Evolutionary conservation across 1,140 invertebrate genomes (phyloP), one percentile per base, ranked within the genome.

Genomic region (Macrobrachium rosenbergii): DNA sequence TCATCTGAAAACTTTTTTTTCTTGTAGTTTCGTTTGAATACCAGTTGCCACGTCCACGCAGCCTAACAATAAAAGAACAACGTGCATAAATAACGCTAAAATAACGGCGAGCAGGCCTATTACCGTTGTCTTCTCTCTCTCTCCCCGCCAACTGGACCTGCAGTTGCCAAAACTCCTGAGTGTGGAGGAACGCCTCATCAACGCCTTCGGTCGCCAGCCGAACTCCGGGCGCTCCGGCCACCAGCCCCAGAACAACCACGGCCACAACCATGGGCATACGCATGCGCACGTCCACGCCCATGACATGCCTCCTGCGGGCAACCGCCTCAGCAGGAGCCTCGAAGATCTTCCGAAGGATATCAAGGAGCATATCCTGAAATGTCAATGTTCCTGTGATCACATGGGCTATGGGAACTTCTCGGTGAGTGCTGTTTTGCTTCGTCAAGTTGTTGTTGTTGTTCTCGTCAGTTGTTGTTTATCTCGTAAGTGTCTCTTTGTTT

Each of bases 301-400:
- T 10, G 67, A 69, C 12, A 43, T 72, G 43, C 64, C 64, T 76
- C 72, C 72, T 62, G 63, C 63, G 21, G 72, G 67, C 63, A 75
- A 73, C 2, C 82, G 89, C 19, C 86, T 88, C 43, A 89, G 84
- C 52, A 88, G 87, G 60, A 88, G 86, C 23, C 28, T 89, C 21
- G 89, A 89, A 45, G 78, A 89, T 45, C 69, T 90, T 8, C 89
- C 89, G 2, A 67, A 45, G 69, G 89, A 90, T 52, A 89, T 90
- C 14, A 82, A 90, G 69, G 88, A 90, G 2, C 89, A 90, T 63
- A 90, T 90, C 63, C 87, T 89, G 3, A 88, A 88, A 77, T 90
- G 89, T 58, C 84, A 90, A 78, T 90, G 89, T 73, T 87, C 89
- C 60, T 90, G 89, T 59, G 85, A 90, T 59, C 89, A 90, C 78